Base-by-base conservation (phyloP, 2,113 vertebrate species). In the Mobula hypostoma region DNA sequence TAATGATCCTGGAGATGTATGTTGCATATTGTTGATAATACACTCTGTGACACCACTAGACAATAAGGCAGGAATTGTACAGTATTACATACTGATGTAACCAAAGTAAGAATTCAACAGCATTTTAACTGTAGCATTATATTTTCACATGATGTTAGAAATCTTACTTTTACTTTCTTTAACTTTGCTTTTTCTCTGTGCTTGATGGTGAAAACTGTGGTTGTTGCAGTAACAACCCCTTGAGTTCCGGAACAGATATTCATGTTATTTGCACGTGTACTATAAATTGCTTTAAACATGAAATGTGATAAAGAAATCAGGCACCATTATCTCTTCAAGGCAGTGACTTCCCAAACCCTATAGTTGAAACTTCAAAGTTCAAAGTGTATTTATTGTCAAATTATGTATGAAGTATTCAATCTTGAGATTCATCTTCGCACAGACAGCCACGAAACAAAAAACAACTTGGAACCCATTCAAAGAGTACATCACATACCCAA, bases 201-300 rank as follows among this genome's bases (percentile, higher is more conserved):
- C 82, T 56, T 85, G 82, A 56, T 85, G 21, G 40, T 85, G 82
- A 56, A 85, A 85, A 40, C 48, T 48, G 27, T 1, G 82, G 40
- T 48, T 56, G 82, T 87, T 24, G 29, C 11, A 87, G 5, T 87
- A 87, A n/a, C 61, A 61, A 48, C 11, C 7, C 83, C 21, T 87
- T 87, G 48, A 61, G 83, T 61, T 87, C 56, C 61, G 83, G 83
- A 87, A 24, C 11, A 27, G 82, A 48, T 85, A 85, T 85, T 85
- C 82, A 27, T 87, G 83, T 61, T 7, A 29, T 87, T 61, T 27
- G 83, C 56, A 61, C 29, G 56, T 61, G 48, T 87, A 14, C 5
- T 66, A 14, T 11, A 66, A 66, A 8, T 66, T 66, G 63, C 63
- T 14, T 14, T 66, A 7, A 66, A 66, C 8, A 66, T 66, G 63